Evolutionary conservation across 1,140 invertebrate species (phyloP).

Genomic region (Drosophila chauvacae): DNA sequence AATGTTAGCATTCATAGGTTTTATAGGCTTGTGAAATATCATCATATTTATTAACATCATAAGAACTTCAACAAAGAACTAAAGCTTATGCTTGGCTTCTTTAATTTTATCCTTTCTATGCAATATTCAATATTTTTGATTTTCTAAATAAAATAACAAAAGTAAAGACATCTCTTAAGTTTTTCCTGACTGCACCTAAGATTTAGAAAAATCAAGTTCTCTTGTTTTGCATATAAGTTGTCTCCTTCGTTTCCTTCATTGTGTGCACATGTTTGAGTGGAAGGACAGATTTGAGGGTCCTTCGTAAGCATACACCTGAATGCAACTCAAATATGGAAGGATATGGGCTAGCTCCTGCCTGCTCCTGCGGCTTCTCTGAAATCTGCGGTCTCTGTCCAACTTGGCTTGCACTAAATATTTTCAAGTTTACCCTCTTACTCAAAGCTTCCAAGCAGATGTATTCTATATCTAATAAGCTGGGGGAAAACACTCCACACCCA

Average conservation of each 20-base stretch:
- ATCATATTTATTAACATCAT: too few relatives aligned
- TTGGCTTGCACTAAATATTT: conserved; percentile 43
- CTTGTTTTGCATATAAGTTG: conserved; percentile 4
- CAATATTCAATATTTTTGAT: too few relatives aligned
- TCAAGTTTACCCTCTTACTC: conserved; percentile 8
- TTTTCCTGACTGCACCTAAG: conserved; percentile 7
- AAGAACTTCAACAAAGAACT: too few relatives aligned
- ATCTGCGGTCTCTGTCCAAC: conserved; percentile 29
- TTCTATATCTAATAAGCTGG: conserved; percentile 35
- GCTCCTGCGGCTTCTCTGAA: conserved; percentile 9
- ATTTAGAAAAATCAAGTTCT: conserved; percentile 17
- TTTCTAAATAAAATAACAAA: neutral
- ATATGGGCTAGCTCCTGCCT: conserved; percentile 32
- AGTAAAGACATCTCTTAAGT: neutral
- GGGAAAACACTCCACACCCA: neutral
- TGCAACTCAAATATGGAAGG: conserved; percentile 40
- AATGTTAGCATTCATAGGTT: too few relatives aligned
- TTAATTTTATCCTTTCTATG: too few relatives aligned
- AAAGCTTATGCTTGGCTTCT: too few relatives aligned
- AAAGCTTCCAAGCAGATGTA: neutral
- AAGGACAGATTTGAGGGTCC: conserved; percentile 38
- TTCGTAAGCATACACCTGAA: conserved; percentile 22
- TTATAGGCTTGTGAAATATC: too few relatives aligned
- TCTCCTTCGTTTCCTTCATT: conserved; percentile 2
- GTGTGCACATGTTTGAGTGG: conserved; percentile 34